Evolutionary conservation across 2,888 invertebrate species (phyloP), one percentile per base, ranked within the genome.

Genomic region (Drymonia ruficornis): DNA sequence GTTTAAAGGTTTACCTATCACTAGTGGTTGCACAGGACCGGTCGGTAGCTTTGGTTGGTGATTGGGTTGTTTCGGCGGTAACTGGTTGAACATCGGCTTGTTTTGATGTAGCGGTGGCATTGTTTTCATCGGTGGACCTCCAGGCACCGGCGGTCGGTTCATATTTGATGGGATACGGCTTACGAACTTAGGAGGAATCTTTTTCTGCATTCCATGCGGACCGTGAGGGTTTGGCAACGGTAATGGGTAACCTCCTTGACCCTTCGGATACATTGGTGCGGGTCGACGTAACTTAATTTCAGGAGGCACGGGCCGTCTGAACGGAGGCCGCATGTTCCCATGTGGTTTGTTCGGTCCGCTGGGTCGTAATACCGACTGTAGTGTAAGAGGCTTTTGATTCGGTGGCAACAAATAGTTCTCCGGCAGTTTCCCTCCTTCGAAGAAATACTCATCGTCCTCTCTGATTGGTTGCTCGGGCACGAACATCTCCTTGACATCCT

Each of bases 241-340:
- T 15, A 91, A 63, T 2, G 91, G 91, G 53, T 89, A 91, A 12
- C 77, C 81, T 47, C 62, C 65, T 48, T 78, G 83, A 2, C 67
- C 73, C 65, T 89, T 89, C 23, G 77, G 81, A 48, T 76, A 80
- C 58, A 77, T 78, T 0, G 74, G 73, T 6, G 81, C 80, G 38
- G 86, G 91, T 61, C 92, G 77, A 40, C 90, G 84, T n/a, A 89
- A 60, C 61, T 89, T 90, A 23, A 93, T 91, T 72, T 92, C 92
- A n/a, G 91, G 91, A 0, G 91, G 91, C 3, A 72, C 69, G 0
- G 93, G 92, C 11, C 91, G 81, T 44, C 91, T 81, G 60, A 85
- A 92, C 0, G 84, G 84, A 28, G 89, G 89, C 56, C 90, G 75
- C 66, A 80, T 78, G 38, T 83, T 81, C 8, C 76, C 81, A 55